Conservation (phyloP, 2,888 invertebrate genomes). For the Coelinius sp. region DNA sequence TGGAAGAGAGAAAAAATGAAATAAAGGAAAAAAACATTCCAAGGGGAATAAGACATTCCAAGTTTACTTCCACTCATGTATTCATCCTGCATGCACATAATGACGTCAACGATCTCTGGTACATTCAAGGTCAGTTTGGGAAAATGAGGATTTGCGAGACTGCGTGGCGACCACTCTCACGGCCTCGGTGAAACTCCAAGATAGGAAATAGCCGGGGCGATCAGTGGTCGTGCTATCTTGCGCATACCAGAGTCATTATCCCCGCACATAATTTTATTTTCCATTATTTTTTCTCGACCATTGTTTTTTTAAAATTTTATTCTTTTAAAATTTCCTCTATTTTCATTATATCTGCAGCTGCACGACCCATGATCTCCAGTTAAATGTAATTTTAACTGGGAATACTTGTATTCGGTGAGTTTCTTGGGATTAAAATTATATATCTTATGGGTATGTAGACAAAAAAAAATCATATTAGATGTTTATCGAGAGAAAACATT, state of each 20-base stretch:
- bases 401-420: slow-evolving; percentile 16
- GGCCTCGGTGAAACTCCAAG: slow-evolving; percentile 33
- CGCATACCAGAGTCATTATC: slow-evolving; percentile 21
- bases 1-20: background rate
- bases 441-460: background rate
- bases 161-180: slow-evolving; percentile 46
- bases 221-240: slow-evolving; percentile 15
- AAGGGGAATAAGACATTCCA: background rate
- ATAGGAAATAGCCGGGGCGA: background rate
- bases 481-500: background rate
- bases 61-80: background rate
- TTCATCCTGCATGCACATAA: background rate
- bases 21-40: background rate
- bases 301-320: background rate
- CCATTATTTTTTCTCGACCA: background rate
- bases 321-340: background rate
- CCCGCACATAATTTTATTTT: slow-evolving; percentile 4
- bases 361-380: slow-evolving; percentile 7
- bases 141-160: slow-evolving; percentile 45
- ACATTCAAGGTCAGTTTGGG: slow-evolving; percentile 48
- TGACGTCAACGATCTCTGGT: slow-evolving; percentile 22
- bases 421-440: slow-evolving; percentile 23
- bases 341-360: slow-evolving; percentile 11
- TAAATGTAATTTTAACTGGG: slow-evolving; percentile 5
- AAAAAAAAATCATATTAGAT: background rate